Evolutionary conservation across 1,140 invertebrate species (phyloP).

Genomic region (Drosophila arawakana): DNA sequence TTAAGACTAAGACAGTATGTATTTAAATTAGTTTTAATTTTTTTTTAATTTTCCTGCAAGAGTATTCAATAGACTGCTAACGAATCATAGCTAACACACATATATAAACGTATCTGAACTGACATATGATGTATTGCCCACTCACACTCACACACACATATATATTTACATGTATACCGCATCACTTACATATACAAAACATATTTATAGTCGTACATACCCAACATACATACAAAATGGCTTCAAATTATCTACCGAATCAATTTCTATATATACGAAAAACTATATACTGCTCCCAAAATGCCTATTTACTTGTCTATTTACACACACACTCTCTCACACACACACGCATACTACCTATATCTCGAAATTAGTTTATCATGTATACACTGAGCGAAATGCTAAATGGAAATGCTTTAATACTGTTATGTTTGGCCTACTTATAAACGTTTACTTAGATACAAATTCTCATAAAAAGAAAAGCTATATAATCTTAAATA

Average conservation of each 20-base stretch:
- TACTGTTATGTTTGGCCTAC: constrained; percentile 80
- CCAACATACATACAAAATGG: constrained; percentile 40
- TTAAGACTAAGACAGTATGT: too few relatives aligned
- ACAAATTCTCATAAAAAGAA: constrained; percentile 53
- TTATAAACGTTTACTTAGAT: constrained; percentile 74
- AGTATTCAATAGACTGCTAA: constrained; percentile 24
- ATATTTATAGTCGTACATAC: constrained; percentile 29
- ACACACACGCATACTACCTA: constrained; percentile 49
- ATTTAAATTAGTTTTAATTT: too few relatives aligned
- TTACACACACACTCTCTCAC: constrained; percentile 38
- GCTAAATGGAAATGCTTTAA: constrained; percentile 77
- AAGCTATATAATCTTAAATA: constrained; percentile 27
- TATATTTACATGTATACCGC: constrained; percentile 31
- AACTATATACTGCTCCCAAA: constrained; percentile 38
- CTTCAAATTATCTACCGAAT: constrained; percentile 52
- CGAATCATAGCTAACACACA: constrained; percentile 33
- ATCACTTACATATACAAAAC: constrained; percentile 25
- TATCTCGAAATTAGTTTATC: constrained; percentile 67
- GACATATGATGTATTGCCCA: constrained; percentile 67
- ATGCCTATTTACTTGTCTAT: constrained; percentile 68
- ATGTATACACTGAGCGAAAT: constrained; percentile 76
- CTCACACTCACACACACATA: constrained; percentile 26
- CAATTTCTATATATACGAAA: constrained; percentile 25
- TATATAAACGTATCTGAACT: constrained; percentile 75
- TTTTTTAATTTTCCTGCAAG: not conserved